Evolutionary conservation across 2,888 invertebrate genomes (phyloP).

Genomic region (Punctoribates punctum): DNA sequence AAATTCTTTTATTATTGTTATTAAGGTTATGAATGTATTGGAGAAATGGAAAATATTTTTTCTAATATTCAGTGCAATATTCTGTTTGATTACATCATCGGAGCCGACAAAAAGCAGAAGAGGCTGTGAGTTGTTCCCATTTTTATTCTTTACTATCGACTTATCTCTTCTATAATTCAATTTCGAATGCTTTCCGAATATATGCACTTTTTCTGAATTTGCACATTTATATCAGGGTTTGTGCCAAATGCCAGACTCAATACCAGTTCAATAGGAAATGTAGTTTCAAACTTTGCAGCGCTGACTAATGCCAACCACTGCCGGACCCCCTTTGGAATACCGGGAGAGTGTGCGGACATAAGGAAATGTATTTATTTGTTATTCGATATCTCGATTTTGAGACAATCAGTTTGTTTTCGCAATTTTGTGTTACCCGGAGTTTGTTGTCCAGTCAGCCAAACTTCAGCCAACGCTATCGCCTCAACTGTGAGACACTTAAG

Average conservation of each 20-base stretch:
- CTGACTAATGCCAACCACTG: conserved; percentile 56
- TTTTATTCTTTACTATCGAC: neutral
- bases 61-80: neutral
- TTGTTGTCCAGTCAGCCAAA: conserved; percentile 67
- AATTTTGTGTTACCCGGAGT: conserved; percentile 86
- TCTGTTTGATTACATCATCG: neutral
- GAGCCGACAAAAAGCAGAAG: neutral
- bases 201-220: neutral
- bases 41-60: neutral
- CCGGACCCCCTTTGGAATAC: conserved; percentile 73
- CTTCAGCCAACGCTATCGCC: neutral
- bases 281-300: conserved; percentile 28
- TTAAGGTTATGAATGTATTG: conserved; percentile 3
- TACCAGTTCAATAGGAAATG: conserved; percentile 24
- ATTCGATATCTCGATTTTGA: conserved; percentile 63
- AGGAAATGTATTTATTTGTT: conserved; percentile 65
- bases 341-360: conserved; percentile 78
- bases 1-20: neutral
- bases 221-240: conserved; percentile 36
- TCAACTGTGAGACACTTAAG: neutral
- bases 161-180: neutral
- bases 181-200: neutral
- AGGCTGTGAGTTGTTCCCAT: neutral
- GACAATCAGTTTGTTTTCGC: conserved; percentile 85
- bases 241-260: conserved; percentile 30